A percentile compares a stretch with the other conserved stretches of the same genome.
phyloP scores from a whole-genome alignment of 2,797 vertebrate genomes.

The Gobionotothen gibberifrons region DNA sequence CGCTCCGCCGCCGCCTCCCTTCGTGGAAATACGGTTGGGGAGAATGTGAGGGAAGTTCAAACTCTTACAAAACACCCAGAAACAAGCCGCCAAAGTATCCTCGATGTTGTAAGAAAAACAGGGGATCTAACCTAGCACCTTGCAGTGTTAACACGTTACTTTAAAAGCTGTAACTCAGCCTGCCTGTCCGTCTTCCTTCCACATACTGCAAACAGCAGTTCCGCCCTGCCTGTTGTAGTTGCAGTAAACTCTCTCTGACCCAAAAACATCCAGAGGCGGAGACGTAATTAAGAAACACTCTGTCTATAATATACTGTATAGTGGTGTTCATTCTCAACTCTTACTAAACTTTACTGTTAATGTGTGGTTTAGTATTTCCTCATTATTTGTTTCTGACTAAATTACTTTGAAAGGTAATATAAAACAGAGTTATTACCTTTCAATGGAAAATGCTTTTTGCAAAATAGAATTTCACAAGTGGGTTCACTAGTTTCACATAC shows the following conservation, averaged over 20 bases:
- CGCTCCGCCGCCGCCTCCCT: conserved; percentile 82
- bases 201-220: conserved; percentile 65
- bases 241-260: conserved; percentile 79
- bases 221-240: conserved; percentile 73
- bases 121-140: not conserved
- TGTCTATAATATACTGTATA: not conserved
- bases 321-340: not conserved
- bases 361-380: not conserved
- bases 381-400: not conserved
- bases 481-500: not conserved
- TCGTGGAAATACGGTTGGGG: conserved; percentile 71
- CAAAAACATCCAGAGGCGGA: conserved; percentile 70
- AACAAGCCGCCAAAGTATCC: conserved; percentile 43
- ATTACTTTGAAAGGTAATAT: not conserved
- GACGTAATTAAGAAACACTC: conserved; percentile 40
- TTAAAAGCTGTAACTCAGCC: conserved; percentile 40
- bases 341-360: not conserved
- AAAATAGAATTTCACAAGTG: not conserved
- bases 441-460: not conserved
- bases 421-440: not conserved
- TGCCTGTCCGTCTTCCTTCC: conserved; percentile 51
- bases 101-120: conserved; percentile 3
- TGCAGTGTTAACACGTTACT: conserved; percentile 16
- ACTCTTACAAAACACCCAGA: conserved; percentile 47
- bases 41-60: conserved; percentile 73